A percentile compares a stretch with the other conserved stretches of the same genome.
Evolutionary conservation across 2,113 vertebrate species (phyloP).

Genomic region (Leptocoma aspasia): DNA sequence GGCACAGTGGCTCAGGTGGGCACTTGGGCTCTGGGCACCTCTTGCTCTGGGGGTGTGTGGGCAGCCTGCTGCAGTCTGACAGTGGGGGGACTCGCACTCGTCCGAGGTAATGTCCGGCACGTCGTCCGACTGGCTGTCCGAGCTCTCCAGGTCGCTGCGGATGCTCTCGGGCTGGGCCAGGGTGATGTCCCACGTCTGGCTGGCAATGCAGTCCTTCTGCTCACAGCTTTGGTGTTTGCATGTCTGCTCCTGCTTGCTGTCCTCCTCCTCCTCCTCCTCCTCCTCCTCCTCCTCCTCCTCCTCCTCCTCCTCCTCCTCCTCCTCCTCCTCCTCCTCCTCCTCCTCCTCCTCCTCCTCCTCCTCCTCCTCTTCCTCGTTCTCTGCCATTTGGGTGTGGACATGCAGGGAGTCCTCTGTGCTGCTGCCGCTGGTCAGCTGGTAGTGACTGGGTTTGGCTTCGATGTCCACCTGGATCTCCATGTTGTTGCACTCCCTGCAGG

Average conservation of each 20-base stretch:
- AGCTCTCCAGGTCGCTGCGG: constrained; percentile 96
- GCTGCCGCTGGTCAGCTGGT: constrained; percentile 87
- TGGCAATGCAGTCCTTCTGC: constrained; percentile 72
- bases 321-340: constrained; percentile 70
- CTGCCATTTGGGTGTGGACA: constrained; percentile 74
- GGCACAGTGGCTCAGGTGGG: constrained; percentile 74
- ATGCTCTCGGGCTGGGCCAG: constrained; percentile 97
- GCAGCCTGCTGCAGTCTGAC: constrained; percentile 65
- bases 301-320: constrained; percentile 63
- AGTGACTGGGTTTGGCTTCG: constrained; percentile 95
- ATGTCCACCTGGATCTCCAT: constrained; percentile 99
- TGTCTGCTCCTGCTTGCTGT: constrained; percentile 73
- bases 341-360: background rate
- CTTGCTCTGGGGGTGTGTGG: constrained; percentile 61
- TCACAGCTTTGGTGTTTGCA: constrained; percentile 79
- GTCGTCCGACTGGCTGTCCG: constrained; percentile 95
- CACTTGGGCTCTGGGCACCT: constrained; percentile 78
- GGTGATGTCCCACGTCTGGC: constrained; percentile 85
- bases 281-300: background rate
- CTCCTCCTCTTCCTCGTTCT: constrained; percentile 72
- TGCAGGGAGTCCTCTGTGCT: constrained; percentile 93
- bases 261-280: constrained; percentile 63
- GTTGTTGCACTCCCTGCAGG: constrained; percentile 92
- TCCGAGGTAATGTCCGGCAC: constrained; percentile 95
- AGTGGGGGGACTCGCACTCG: constrained; percentile 88